A percentile compares a stretch with the other conserved stretches of the same genome.
phyloP scores from a whole-genome alignment of 2,888 invertebrate species.

The Metopia argyrocephala region DNA sequence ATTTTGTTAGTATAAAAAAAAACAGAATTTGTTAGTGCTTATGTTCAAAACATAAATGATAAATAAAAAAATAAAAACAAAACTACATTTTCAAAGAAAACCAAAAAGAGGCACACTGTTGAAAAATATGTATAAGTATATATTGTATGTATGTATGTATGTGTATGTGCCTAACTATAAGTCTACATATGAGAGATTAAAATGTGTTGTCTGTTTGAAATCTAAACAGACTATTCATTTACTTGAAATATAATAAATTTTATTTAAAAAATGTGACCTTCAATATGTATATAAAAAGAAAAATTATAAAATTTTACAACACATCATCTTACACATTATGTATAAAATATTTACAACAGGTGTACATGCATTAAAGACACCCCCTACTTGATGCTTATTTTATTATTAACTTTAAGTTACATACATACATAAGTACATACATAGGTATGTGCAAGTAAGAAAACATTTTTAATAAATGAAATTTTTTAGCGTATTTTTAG shows the following conservation, averaged over 20 bases:
- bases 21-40: constrained; percentile 44
- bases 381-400: too few species aligned
- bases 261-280: constrained; percentile 25
- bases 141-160: too few species aligned
- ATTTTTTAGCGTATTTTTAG: too few species aligned
- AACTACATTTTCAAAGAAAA: not conserved
- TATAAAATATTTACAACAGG: constrained; percentile 48
- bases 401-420: not conserved
- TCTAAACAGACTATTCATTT: not conserved
- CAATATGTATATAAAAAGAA: constrained; percentile 26
- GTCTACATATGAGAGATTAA: not conserved
- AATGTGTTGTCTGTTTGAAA: not conserved
- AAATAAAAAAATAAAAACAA: constrained; percentile 3
- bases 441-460: too few species aligned
- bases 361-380: constrained; percentile 11
- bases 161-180: not conserved
- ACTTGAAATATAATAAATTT: not conserved
- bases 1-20: constrained; percentile 49
- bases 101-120: not conserved
- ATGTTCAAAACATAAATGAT: constrained; percentile 31
- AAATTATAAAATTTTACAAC: not conserved
- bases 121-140: too few species aligned
- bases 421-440: too few species aligned
- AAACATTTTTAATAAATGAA: too few species aligned
- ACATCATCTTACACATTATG: constrained; percentile 2